Conservation (phyloP, 1,140 invertebrate species). For the Lordiphosa mommai region DNA sequence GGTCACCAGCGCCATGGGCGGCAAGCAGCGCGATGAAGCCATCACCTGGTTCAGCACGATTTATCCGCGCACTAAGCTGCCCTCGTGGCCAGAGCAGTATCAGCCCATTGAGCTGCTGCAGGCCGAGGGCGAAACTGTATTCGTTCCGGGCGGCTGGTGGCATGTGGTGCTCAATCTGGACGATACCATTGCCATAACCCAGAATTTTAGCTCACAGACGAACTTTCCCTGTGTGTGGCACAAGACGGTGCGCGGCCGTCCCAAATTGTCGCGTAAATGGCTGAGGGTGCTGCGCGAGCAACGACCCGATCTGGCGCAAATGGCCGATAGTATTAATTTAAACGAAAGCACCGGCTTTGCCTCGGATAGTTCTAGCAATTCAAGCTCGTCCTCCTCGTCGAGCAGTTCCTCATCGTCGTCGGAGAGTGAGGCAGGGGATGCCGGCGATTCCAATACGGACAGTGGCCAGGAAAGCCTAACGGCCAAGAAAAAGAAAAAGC, state of each 20-base stretch:
- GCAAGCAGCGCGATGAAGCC: conserved; percentile 98
- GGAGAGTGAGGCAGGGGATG: conserved; percentile 80
- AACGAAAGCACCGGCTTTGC: conserved; percentile 93
- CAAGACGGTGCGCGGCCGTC: conserved; percentile 96
- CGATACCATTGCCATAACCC: conserved; percentile 97
- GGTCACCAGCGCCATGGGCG: conserved; percentile 92
- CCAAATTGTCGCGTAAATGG: conserved; percentile 96
- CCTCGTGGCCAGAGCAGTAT: conserved; percentile 94
- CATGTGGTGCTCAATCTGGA: conserved; percentile 99
- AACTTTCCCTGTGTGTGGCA: conserved; percentile 99
- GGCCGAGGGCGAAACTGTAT: conserved; percentile 97
- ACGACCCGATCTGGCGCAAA: conserved; percentile 89
- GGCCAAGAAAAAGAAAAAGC: conserved; percentile 92
- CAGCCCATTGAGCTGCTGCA: conserved; percentile 98
- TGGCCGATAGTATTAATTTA: conserved; percentile 93
- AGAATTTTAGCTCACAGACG: conserved; percentile 97
- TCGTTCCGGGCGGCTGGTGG: conserved; percentile 99
- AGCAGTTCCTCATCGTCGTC: conserved; percentile 85
- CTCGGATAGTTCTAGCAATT: conserved; percentile 95
- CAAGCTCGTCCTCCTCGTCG: conserved; percentile 89
- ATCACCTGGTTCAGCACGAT: conserved; percentile 98
- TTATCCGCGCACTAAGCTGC: conserved; percentile 95
- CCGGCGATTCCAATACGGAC: conserved; percentile 81
- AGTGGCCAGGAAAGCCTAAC: conserved; percentile 93
- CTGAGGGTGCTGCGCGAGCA: conserved; percentile 86